Percentiles rank a stretch among this genome's conserved stretches.
Evolutionary conservation across 1,140 invertebrate species (phyloP).

Genomic region (Lasaia peninsularis): DNA sequence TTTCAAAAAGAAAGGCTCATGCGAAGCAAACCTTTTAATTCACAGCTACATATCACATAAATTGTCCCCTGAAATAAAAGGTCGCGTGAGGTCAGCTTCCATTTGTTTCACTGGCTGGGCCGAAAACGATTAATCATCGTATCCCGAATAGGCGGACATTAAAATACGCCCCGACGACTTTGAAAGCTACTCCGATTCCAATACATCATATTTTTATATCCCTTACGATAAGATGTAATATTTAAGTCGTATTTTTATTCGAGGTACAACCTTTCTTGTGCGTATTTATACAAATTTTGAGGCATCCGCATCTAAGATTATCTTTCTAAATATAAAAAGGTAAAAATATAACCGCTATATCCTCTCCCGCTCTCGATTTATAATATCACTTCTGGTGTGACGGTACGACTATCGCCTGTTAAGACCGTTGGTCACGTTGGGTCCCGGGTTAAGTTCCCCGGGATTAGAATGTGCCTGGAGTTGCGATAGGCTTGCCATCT

Average conservation of each 20-base stretch:
- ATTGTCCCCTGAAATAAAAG: conserved; percentile 6
- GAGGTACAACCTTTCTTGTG: not conserved
- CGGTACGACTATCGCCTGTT: too few relatives aligned
- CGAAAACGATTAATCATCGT: conserved; percentile 28
- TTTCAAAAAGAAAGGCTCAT: too few relatives aligned
- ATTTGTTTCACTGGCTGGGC: conserved; percentile 19
- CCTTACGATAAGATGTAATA: conserved; percentile 16
- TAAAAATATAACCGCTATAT: too few relatives aligned
- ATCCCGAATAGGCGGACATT: conserved; percentile 26
- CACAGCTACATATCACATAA: not conserved
- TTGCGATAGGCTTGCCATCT: too few relatives aligned
- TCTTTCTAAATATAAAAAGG: too few relatives aligned
- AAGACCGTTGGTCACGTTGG: too few relatives aligned
- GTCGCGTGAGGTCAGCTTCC: conserved; percentile 11
- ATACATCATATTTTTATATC: conserved; percentile 32
- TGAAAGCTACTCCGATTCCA: conserved; percentile 25
- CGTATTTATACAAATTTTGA: too few relatives aligned
- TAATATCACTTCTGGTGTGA: too few relatives aligned
- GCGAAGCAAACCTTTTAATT: not conserved
- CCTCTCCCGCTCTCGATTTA: too few relatives aligned
- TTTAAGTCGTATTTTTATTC: not conserved
- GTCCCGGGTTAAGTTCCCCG: too few relatives aligned
- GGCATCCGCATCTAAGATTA: too few relatives aligned
- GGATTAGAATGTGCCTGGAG: too few relatives aligned
- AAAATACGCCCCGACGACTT: conserved; percentile 29